These are phyloP conservation scores for Galeopterus variegatus DNA, from an alignment of 2,113 vertebrate species.

Conservation along the genomic window DNA sequence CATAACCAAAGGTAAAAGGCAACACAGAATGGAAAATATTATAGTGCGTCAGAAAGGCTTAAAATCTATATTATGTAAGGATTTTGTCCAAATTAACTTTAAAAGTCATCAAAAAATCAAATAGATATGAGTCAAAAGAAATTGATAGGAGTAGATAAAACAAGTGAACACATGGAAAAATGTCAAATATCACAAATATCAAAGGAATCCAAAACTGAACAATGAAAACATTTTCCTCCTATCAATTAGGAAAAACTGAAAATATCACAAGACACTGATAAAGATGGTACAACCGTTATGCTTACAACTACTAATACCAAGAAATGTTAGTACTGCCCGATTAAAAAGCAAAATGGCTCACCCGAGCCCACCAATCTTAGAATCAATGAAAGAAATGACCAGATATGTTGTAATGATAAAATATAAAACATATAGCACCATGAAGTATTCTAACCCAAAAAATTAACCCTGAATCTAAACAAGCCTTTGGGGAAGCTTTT, in stretches of 20 bases:
- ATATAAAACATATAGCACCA: neutral
- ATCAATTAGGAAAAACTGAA: slow-evolving; percentile 43
- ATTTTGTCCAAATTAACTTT: neutral
- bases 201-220: slow-evolving; percentile 38
- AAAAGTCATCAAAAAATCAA: slow-evolving; percentile 40
- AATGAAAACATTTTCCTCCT: slow-evolving; percentile 3
- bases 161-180: neutral
- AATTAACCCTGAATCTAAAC: neutral
- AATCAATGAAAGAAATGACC: neutral
- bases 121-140: neutral
- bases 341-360: neutral
- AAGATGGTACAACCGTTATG: neutral
- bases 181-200: neutral
- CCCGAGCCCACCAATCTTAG: neutral
- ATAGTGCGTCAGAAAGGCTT: neutral
- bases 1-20: neutral
- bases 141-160: neutral
- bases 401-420: neutral
- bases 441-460: neutral
- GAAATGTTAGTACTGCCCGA: neutral
- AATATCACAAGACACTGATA: neutral
- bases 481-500: neutral
- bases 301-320: neutral
- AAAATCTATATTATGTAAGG: neutral
- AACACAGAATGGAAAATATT: neutral